Base-by-base conservation (phyloP, 2,888 invertebrate species). In the Conistra vaccinii region DNA sequence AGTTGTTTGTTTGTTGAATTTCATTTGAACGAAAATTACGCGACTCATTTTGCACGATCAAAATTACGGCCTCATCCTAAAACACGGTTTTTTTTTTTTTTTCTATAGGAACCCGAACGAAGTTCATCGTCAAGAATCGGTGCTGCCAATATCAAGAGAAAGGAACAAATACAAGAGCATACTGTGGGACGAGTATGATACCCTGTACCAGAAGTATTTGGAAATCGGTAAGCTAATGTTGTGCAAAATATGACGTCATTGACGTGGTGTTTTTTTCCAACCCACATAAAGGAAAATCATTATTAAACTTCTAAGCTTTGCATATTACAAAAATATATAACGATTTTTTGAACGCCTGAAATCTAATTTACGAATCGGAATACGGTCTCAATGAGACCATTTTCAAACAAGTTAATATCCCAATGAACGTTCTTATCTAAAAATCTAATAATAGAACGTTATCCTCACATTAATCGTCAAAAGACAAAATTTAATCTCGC, bases 151-250 rank as follows among this genome's bases (percentile, higher is more conserved):
- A 87, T 98, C 98, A 63, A 98, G 98, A 90, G 99, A 99, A 92
- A 97, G 98, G 77, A 98, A 98, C 94, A 97, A 98, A 87, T 98
- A 98, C 94, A 98, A 98, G 80, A 98, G 98, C 89, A 97, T 98
- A 88, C 97, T 97, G 5, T 99, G 99, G 99, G 99, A 99, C 85
- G 98, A 98, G 92, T 99, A 99, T 94, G 99, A 99, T 92, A 98
- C 98, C 1, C 97, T 98, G 60, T 98, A 99, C 95, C 99, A 99
- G 92, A 99, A 99, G 92, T 99, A 99, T 95, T 97, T 99, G 90
- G 98, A 98, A 97, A 98, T 99, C 86, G 98, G 99, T 99, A 97
- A 98, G 97, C 69, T 32, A 10, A 45, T n/a, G 1, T n/a, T 62
- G 0, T 17, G 53, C 4, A 29, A 32, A 51, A 5, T 10, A 0